Evolutionary conservation across 2,888 invertebrate species (phyloP).

Genomic region (Alitta virens): DNA sequence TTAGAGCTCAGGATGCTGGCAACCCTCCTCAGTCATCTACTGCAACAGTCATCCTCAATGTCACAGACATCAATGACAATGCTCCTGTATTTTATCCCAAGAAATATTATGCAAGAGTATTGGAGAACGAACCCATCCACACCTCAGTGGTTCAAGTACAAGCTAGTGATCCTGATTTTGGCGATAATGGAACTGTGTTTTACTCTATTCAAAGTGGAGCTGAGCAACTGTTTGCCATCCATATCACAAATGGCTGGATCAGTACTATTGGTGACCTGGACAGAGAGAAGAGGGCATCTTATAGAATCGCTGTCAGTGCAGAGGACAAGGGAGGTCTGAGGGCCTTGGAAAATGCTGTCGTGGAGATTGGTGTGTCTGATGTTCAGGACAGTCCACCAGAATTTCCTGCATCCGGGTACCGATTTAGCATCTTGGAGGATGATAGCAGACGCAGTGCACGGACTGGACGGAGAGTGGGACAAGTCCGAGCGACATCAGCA

Average conservation of each 20-base stretch:
- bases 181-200: constrained; percentile 78
- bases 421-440: constrained; percentile 82
- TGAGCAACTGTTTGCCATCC: constrained; percentile 60
- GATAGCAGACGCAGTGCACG: constrained; percentile 64
- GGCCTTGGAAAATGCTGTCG: constrained; percentile 27
- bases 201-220: constrained; percentile 71
- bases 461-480: constrained; percentile 75
- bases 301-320: constrained; percentile 76
- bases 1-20: constrained; percentile 89
- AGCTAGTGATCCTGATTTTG: constrained; percentile 83
- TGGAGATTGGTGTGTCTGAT: constrained; percentile 38
- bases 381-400: constrained; percentile 34
- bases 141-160: constrained; percentile 72
- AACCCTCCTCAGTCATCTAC: constrained; percentile 82
- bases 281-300: constrained; percentile 73
- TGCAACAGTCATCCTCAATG: constrained; percentile 76
- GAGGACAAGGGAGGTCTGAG: constrained; percentile 54
- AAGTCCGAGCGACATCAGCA: constrained; percentile 59
- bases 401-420: constrained; percentile 68
- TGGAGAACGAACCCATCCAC: constrained; percentile 64
- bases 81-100: constrained; percentile 87
- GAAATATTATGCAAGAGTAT: constrained; percentile 76
- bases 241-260: constrained; percentile 67
- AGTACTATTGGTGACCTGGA: constrained; percentile 76
- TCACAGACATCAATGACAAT: constrained; percentile 90